Evolutionary conservation across 2,888 invertebrate species (phyloP), one percentile per base, ranked within the genome.

Genomic region (Campopleginae sp.): DNA sequence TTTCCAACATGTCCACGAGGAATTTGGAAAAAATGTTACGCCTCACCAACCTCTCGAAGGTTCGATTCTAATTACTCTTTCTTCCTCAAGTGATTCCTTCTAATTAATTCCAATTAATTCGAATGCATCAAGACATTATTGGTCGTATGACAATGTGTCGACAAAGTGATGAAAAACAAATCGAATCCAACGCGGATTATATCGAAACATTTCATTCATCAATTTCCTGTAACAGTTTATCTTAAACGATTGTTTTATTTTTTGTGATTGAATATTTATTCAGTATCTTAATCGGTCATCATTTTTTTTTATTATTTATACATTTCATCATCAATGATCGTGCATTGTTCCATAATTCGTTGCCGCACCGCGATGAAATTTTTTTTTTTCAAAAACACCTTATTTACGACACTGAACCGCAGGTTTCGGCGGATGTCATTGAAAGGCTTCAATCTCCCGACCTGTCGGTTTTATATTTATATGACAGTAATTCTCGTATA

Each of bases 11-110:
- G 89, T 88, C 91, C 5, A 80, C 89, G 71, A 87, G 87, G 68
- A 93, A 91, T 88, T 80, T 91, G 86, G 92, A 92, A 83, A 93
- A 91, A 84, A 93, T 93, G 91, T 90, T 93, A 72, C 90, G 92
- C 75, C 90, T 93, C 84, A 89, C 91, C 65, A 88, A 88, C 38
- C 82, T 92, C 54, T 90, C 91, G 66, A 90, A 90, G 93, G 93
- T 93, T 93, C 92, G 87, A 86, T 80, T 12, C 65, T 71, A 44
- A 58, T 51, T 8, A 19, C 44, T 14, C 27, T 68, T 77, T 23
- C 54, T 27, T 19, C 2, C 27, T 19, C 2, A 42, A 54, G 72
- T 31, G 10, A 42, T 58, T 8, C 42, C 5, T 5, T 75, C 46
- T 0, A 44, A 27, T 31, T 46, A 10, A 19, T 46, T 17, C 17